Conservation (phyloP, 2,113 vertebrate genomes). For the Halcyon malimbica region DNA sequence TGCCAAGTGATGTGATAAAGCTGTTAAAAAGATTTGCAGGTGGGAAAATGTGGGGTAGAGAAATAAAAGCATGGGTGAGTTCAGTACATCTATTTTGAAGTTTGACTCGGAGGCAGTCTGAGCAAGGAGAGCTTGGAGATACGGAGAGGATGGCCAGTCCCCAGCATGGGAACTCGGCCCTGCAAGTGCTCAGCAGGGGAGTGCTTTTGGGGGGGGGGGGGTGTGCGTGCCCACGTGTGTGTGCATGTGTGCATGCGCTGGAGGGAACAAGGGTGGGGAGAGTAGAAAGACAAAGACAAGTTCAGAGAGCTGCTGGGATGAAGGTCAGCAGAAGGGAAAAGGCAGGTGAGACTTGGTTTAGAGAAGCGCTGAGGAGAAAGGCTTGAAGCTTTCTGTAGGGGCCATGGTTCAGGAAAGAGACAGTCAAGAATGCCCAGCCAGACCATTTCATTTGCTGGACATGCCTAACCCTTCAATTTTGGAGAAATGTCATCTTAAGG, state of each 20-base stretch:
- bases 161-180: neutral
- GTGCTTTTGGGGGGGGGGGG: neutral
- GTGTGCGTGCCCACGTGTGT: fast-evolving
- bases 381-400: neutral
- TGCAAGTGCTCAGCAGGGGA: neutral
- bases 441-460: neutral
- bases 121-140: neutral
- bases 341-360: neutral
- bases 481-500: neutral
- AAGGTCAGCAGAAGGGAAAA: neutral
- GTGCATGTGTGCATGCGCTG: neutral
- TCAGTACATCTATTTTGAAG: neutral
- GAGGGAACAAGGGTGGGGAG: neutral
- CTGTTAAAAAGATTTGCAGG: neutral
- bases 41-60: neutral
- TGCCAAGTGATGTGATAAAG: neutral
- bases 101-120: neutral
- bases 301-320: neutral
- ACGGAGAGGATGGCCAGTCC: fast-evolving
- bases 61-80: neutral
- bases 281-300: neutral
- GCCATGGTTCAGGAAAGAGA: neutral
- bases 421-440: neutral
- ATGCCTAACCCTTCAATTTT: neutral
- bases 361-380: neutral